phyloP scores from a whole-genome alignment of 2,888 invertebrate species.

The Eulithis testata region DNA sequence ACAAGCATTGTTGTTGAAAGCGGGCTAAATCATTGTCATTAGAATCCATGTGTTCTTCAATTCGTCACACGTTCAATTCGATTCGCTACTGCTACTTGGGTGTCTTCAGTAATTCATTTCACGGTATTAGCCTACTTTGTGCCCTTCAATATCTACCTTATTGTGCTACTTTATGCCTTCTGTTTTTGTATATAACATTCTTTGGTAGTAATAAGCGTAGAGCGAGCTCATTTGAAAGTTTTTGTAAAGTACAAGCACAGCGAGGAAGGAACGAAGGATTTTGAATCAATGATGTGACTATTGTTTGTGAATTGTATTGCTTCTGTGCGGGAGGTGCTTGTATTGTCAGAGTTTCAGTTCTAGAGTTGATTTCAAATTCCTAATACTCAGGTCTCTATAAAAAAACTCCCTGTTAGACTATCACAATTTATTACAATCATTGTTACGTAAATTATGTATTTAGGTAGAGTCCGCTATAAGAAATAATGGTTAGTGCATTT shows the following conservation, averaged over 20 bases:
- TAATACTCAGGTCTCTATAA: too few relatives aligned
- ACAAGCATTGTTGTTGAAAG: constrained; percentile 11
- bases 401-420: too few relatives aligned
- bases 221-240: constrained; percentile 10
- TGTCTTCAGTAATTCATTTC: constrained; percentile 71
- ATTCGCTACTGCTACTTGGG: constrained; percentile 65
- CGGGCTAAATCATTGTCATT: constrained; percentile 13
- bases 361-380: not conserved
- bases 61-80: constrained; percentile 55
- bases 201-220: constrained; percentile 20
- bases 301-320: constrained; percentile 26
- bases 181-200: constrained; percentile 33
- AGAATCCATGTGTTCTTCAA: constrained; percentile 34
- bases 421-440: too few relatives aligned
- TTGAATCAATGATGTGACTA: constrained; percentile 20
- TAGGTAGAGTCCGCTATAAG: too few relatives aligned
- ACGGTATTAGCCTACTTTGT: constrained; percentile 64
- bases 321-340: constrained; percentile 23
- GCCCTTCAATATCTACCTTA: constrained; percentile 57
- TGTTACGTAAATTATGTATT: too few relatives aligned
- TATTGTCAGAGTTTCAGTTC: constrained; percentile 11
- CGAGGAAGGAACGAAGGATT: not conserved
- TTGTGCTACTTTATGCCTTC: constrained; percentile 54
- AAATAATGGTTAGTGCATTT: too few relatives aligned
- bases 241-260: constrained; percentile 6